Conservation (phyloP, 2,113 vertebrate genomes). For the Suncus etruscus region DNA sequence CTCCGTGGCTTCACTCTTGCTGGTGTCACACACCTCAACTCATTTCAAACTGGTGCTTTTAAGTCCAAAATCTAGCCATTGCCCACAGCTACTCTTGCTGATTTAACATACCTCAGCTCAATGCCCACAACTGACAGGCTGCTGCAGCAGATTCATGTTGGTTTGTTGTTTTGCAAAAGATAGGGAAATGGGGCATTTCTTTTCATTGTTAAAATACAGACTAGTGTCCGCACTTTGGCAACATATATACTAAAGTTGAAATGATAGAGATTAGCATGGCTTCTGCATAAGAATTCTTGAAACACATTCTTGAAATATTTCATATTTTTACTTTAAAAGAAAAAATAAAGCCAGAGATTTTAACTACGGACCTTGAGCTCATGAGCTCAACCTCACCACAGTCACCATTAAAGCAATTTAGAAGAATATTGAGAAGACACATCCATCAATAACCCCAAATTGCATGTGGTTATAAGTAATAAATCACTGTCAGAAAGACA, state of each 20-base stretch:
- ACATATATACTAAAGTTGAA: not conserved
- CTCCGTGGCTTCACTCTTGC: too few species aligned
- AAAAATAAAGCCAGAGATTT: conserved; percentile 16
- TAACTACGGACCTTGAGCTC: conserved; percentile 4
- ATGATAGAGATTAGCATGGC: not conserved
- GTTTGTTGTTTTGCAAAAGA: conserved; percentile 37
- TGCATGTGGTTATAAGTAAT: conserved; percentile 30
- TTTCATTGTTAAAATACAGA: conserved; percentile 20
- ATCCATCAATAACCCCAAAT: conserved; percentile 37
- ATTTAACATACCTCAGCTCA: too few species aligned
- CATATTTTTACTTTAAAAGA: not conserved
- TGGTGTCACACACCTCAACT: too few species aligned
- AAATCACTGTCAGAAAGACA: conserved; percentile 17
- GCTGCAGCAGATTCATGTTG: too few species aligned
- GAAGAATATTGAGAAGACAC: conserved; percentile 47
- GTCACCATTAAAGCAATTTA: conserved; percentile 16
- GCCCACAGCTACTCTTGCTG: too few species aligned
- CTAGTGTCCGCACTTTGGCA: not conserved
- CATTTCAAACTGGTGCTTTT: too few species aligned
- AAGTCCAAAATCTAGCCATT: too few species aligned
- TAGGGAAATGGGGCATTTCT: conserved; percentile 4
- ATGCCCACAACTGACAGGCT: too few species aligned
- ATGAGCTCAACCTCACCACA: not conserved
- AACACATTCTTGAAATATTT: not conserved
- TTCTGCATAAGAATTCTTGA: not conserved